These are phyloP conservation scores for Pogonus chalceus DNA, from an alignment of 1,140 invertebrate genomes.

Conservation along the genomic window DNA sequence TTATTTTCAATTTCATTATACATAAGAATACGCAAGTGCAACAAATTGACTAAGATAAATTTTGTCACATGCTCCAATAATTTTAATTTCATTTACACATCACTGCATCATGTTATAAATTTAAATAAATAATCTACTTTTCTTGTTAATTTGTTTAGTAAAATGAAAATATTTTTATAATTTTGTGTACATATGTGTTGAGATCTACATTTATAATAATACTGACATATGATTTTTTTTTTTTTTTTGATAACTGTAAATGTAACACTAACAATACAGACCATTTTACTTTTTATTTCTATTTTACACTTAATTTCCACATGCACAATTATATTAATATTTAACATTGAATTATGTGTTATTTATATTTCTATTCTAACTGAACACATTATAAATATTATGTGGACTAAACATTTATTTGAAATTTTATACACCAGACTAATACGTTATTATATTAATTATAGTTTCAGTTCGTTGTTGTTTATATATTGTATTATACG, in stretches of 20 bases:
- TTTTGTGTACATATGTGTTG: background rate
- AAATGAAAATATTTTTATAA: background rate
- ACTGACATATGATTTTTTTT: background rate
- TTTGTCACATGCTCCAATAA: background rate
- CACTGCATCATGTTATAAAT: background rate
- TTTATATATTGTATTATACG: too few species aligned
- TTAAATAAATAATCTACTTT: background rate
- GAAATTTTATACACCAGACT: background rate
- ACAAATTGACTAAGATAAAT: background rate
- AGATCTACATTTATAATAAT: background rate
- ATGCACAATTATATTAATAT: background rate
- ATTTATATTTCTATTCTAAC: background rate
- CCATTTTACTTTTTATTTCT: background rate
- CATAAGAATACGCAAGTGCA: background rate
- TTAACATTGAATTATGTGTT: background rate
- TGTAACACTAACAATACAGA: background rate
- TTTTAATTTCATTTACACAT: background rate
- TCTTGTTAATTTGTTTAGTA: background rate
- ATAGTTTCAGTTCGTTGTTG: too few species aligned
- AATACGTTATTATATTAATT: background rate
- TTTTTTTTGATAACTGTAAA: background rate
- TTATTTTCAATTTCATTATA: background rate
- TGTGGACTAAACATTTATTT: background rate
- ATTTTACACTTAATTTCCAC: background rate
- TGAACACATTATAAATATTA: background rate